Conservation (phyloP, 1,140 invertebrate species). For the Brachionus asplanchnoidis region DNA sequence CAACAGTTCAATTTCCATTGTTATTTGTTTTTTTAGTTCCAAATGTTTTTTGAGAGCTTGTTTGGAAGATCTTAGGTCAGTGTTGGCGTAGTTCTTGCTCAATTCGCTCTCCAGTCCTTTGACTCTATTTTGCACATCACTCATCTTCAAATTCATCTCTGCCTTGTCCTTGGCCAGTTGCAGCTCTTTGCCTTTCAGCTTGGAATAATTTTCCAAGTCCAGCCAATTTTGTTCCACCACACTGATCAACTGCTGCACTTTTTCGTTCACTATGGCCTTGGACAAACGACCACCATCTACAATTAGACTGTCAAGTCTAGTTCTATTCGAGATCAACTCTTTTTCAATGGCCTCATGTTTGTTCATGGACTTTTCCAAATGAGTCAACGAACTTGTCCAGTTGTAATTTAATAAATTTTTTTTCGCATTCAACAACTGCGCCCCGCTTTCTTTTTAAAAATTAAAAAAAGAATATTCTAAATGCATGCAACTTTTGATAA, state of each 20-base stretch:
- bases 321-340: constrained; percentile 11
- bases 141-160: background rate
- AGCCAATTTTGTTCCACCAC: constrained; percentile 16
- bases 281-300: background rate
- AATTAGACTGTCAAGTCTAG: background rate
- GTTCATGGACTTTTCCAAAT: constrained; percentile 72
- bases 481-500: no score
- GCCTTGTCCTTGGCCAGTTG: background rate
- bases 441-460: no score
- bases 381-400: constrained; percentile 71
- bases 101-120: background rate
- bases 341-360: constrained; percentile 66
- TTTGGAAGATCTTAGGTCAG: background rate
- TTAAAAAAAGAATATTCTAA: no score
- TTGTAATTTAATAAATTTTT: no score
- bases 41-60: background rate
- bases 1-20: background rate
- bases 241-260: constrained; percentile 14
- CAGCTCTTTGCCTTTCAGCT: background rate
- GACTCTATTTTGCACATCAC: background rate
- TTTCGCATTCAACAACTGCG: no score
- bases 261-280: background rate
- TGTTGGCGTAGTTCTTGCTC: background rate
- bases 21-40: constrained; percentile 21
- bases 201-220: background rate